phyloP scores from a whole-genome alignment of 2,888 invertebrate species.

The Candidula unifasciata region DNA sequence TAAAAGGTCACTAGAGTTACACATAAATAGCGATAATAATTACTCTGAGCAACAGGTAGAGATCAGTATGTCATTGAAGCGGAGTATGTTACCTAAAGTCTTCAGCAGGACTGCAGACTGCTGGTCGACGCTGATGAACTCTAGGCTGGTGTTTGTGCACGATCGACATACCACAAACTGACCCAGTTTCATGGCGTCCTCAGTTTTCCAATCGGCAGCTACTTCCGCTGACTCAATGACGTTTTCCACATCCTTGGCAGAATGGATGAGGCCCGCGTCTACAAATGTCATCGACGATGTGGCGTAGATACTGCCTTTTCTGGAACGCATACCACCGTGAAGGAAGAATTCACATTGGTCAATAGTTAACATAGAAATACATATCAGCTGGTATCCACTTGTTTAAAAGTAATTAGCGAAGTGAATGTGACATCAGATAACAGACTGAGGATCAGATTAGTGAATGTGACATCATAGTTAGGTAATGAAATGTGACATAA shows the following conservation, averaged over 20 bases:
- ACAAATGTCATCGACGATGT: slow-evolving; percentile 43
- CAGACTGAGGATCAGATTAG: too few relatives aligned
- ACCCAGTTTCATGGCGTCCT: slow-evolving; percentile 45
- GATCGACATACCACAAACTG: slow-evolving; percentile 48
- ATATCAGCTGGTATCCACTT: background rate
- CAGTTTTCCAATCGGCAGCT: slow-evolving; percentile 35
- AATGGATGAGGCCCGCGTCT: slow-evolving; percentile 37
- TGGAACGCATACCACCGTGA: too few relatives aligned
- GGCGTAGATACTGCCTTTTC: slow-evolving; percentile 50
- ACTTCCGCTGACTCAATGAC: slow-evolving; percentile 50
- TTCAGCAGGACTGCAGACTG: slow-evolving; percentile 24
- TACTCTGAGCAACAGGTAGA: background rate
- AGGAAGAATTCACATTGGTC: background rate
- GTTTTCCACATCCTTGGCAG: slow-evolving; percentile 44
- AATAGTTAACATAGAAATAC: background rate
- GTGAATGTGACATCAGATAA: too few relatives aligned
- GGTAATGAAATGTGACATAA: background rate
- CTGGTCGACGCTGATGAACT: slow-evolving; percentile 19
- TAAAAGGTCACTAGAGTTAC: too few relatives aligned
- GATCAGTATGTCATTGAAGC: too few relatives aligned
- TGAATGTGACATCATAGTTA: too few relatives aligned
- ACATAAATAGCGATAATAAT: background rate
- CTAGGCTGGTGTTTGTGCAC: slow-evolving; percentile 39
- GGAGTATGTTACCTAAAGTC: slow-evolving; percentile 6
- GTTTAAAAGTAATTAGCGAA: too few relatives aligned